A percentile compares a stretch with the other conserved stretches of the same genome.
Conservation (phyloP, 35 echinoderm and acorn worm species). For the Lytechinus pictus region DNA sequence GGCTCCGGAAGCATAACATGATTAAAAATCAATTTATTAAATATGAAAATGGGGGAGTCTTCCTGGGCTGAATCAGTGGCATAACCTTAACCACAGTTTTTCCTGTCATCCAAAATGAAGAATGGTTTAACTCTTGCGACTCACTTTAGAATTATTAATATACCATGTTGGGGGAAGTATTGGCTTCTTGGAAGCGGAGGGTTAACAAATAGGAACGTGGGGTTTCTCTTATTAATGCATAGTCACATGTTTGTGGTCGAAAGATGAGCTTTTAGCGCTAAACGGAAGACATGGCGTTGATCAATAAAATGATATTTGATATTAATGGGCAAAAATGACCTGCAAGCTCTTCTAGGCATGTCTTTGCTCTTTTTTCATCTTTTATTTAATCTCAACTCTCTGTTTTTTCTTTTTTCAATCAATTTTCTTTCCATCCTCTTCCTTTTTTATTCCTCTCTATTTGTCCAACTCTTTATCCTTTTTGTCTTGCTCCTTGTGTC, state of each 20-base stretch:
- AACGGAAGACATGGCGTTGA: background rate
- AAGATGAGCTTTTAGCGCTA: conserved; percentile 4
- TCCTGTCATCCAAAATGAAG: too few species aligned
- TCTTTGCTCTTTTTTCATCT: background rate
- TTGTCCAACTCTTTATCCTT: background rate
- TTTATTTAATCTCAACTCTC: background rate
- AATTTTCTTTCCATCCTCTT: background rate
- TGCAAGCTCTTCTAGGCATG: background rate
- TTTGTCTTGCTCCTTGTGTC: background rate
- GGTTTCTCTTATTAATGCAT: background rate
- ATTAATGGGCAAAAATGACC: conserved; percentile 30
- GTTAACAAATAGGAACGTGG: background rate
- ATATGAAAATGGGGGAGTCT: background rate
- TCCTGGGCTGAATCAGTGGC: background rate
- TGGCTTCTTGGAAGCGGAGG: background rate
- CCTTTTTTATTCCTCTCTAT: background rate
- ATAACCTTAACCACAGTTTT: background rate
- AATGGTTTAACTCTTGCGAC: background rate
- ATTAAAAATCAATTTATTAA: background rate
- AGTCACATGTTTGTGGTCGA: conserved; percentile 7
- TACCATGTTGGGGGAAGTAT: background rate
- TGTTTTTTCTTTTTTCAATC: background rate
- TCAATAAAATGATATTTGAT: conserved; percentile 35
- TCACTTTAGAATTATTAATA: background rate
- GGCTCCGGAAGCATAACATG: background rate